A percentile compares a stretch with the other conserved stretches of the same genome.
phyloP scores from a whole-genome alignment of 1,140 invertebrate genomes.

The Drosophila subpulchrella region DNA sequence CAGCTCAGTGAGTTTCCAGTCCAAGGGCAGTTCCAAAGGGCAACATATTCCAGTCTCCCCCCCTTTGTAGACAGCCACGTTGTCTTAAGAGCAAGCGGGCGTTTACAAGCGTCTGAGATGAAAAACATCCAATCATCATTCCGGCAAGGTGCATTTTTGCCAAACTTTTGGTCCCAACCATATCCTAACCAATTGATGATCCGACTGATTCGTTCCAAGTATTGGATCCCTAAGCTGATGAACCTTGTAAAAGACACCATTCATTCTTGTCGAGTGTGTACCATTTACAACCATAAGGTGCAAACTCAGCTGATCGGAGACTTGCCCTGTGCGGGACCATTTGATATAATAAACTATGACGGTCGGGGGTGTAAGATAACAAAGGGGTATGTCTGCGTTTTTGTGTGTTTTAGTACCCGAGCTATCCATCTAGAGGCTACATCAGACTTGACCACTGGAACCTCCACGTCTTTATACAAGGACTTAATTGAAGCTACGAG shows the following conservation, averaged over 20 bases:
- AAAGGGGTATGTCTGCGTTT: background rate
- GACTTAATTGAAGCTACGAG: too few species aligned
- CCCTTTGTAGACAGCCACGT: background rate
- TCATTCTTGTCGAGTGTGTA: background rate
- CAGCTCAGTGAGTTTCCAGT: too few species aligned
- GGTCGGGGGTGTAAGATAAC: background rate
- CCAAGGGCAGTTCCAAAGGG: too few species aligned
- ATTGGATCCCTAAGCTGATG: constrained; percentile 1
- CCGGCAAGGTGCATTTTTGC: background rate
- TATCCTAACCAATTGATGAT: constrained; percentile 3
- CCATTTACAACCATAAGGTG: background rate
- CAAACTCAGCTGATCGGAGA: background rate
- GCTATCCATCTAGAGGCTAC: background rate
- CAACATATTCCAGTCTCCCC: background rate
- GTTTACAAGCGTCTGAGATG: constrained; percentile 4
- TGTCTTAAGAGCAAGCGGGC: background rate
- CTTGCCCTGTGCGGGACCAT: background rate
- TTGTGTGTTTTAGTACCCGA: background rate
- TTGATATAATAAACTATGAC: background rate
- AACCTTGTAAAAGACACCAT: constrained; percentile 1
- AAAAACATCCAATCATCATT: too few species aligned
- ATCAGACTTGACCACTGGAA: background rate
- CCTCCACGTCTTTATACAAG: too few species aligned
- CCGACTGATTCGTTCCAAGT: constrained; percentile 7
- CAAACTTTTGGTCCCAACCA: background rate